A percentile compares a stretch with the other conserved stretches of the same genome.
Conservation (phyloP, 2,888 invertebrate genomes). For the Antitype chi region DNA sequence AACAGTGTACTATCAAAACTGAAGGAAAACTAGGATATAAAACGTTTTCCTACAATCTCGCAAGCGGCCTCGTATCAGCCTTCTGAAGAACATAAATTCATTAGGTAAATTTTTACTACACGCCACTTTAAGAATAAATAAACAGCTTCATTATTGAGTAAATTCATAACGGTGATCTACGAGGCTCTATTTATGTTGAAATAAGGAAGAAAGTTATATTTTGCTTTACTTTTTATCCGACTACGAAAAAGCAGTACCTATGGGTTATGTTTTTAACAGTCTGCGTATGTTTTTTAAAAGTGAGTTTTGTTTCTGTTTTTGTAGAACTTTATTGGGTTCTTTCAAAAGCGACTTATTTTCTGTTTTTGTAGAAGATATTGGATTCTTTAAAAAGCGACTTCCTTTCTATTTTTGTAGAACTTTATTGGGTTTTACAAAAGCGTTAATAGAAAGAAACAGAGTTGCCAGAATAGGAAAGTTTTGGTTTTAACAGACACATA, state of each 20-base stretch:
- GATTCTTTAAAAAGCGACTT: not conserved
- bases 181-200: not conserved
- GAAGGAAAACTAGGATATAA: slow-evolving; percentile 53
- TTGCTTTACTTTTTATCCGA: not conserved
- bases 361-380: not conserved
- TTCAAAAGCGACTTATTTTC: no score
- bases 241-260: not conserved
- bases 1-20: slow-evolving; percentile 33
- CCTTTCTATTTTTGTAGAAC: not conserved
- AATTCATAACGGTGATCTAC: slow-evolving; percentile 3
- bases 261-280: not conserved
- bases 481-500: not conserved
- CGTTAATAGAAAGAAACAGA: not conserved
- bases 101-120: slow-evolving; percentile 47
- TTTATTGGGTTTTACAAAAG: not conserved
- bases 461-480: not conserved
- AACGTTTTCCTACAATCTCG: slow-evolving; percentile 52
- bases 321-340: no score
- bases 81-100: slow-evolving; percentile 46
- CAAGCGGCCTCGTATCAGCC: slow-evolving; percentile 44
- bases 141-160: slow-evolving; percentile 12
- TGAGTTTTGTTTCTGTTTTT: not conserved
- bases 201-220: slow-evolving; percentile 5
- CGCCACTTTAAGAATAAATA: slow-evolving; percentile 29
- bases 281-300: not conserved